These are phyloP conservation scores for Heteromurus nitidus DNA, from an alignment of 2,888 invertebrate species.

Conservation along the genomic window DNA sequence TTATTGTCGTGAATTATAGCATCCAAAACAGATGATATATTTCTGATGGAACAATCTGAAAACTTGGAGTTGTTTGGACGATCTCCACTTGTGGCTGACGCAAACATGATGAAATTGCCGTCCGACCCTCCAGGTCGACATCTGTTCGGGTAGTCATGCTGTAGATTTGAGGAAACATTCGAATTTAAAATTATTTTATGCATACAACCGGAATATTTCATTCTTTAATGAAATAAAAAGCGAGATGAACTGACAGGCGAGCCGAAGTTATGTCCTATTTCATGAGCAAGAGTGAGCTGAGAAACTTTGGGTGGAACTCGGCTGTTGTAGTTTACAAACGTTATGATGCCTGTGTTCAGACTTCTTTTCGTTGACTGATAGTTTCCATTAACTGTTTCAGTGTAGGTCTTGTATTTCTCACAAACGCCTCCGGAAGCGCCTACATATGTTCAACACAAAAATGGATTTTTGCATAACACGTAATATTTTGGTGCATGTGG, in stretches of 20 bases:
- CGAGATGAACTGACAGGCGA: conserved; percentile 86
- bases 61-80: conserved; percentile 96
- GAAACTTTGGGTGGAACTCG: conserved; percentile 98
- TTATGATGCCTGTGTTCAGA: conserved; percentile 98
- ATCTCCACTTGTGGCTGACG: conserved; percentile 98
- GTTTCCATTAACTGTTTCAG: conserved; percentile 95
- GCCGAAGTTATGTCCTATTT: conserved; percentile 99
- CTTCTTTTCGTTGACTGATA: conserved; percentile 95
- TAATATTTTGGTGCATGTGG: no score
- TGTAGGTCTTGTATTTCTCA: conserved; percentile 97
- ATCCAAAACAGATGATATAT: conserved; percentile 95
- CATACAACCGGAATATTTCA: no score
- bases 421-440: conserved; percentile 99
- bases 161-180: no score
- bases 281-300: conserved; percentile 97
- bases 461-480: no score
- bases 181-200: conserved; percentile 6
- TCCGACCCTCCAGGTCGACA: conserved; percentile 92
- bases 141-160: conserved; percentile 96
- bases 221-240: not conserved
- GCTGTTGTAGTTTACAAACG: conserved; percentile 98
- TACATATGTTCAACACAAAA: no score
- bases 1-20: conserved; percentile 89
- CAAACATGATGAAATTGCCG: conserved; percentile 99
- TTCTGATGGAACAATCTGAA: conserved; percentile 94